Conservation (phyloP, 1,140 invertebrate species). For the Andricus grossulariae region DNA sequence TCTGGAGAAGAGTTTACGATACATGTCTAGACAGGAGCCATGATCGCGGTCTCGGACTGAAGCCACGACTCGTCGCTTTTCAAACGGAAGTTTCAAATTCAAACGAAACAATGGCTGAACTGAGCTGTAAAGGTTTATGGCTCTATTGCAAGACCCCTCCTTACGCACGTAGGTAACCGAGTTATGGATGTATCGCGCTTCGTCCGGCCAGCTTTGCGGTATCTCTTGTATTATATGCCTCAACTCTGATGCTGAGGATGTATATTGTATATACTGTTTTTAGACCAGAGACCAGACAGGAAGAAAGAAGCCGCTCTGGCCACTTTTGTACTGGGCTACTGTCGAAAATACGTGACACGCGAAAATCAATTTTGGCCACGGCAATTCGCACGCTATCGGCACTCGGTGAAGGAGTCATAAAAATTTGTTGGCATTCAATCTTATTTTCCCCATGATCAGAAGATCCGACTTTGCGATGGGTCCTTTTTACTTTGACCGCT, state of each 20-base stretch:
- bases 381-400: slow-evolving; percentile 47
- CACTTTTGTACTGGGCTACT: neutral
- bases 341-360: slow-evolving; percentile 64
- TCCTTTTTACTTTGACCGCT: slow-evolving; percentile 48
- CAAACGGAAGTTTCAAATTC: slow-evolving; percentile 64
- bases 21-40: slow-evolving; percentile 37
- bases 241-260: slow-evolving; percentile 2
- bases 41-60: slow-evolving; percentile 13
- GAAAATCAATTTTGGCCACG: slow-evolving; percentile 67
- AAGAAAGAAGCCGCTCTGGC: slow-evolving; percentile 28
- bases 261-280: neutral
- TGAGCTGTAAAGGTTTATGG: slow-evolving; percentile 61
- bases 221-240: slow-evolving; percentile 34
- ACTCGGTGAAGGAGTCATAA: slow-evolving; percentile 48
- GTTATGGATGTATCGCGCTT: slow-evolving; percentile 13
- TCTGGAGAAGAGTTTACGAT: slow-evolving; percentile 19
- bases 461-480: slow-evolving; percentile 49
- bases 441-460: slow-evolving; percentile 43
- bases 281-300: slow-evolving; percentile 24
- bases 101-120: slow-evolving; percentile 59
- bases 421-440: slow-evolving; percentile 56
- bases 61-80: slow-evolving; percentile 40
- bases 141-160: slow-evolving; percentile 57
- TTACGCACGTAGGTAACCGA: slow-evolving; percentile 29
- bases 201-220: slow-evolving; percentile 34